Conservation (phyloP, 2,888 invertebrate species). For the Eupithecia subumbrata region DNA sequence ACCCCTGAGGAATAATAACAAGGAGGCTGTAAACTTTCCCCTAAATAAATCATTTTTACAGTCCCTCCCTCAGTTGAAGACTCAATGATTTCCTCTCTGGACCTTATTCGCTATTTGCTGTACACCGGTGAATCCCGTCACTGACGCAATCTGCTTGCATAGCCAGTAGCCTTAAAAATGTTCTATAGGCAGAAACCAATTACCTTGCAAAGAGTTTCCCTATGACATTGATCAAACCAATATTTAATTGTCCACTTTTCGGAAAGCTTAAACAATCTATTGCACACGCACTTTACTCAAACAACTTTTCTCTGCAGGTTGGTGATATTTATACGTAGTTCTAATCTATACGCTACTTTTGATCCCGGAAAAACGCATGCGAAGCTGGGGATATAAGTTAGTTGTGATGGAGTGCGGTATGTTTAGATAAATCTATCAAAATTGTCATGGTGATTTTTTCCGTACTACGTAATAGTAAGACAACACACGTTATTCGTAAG, state of each 20-base stretch:
- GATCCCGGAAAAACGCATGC: no score
- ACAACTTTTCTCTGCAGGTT: background rate
- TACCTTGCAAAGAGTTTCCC: no score
- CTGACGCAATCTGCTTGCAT: background rate
- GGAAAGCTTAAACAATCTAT: background rate
- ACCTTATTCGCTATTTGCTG: background rate
- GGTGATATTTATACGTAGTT: background rate
- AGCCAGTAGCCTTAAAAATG: background rate
- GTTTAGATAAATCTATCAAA: background rate
- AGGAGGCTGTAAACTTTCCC: slow-evolving; percentile 31
- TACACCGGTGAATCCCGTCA: background rate
- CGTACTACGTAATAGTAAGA: background rate
- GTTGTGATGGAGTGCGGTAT: no score
- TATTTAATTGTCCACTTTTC: background rate
- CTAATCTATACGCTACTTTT: background rate
- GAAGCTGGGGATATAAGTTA: background rate
- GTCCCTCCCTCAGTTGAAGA: slow-evolving; percentile 18
- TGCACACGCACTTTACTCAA: background rate
- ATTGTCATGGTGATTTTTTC: background rate
- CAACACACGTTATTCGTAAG: background rate
- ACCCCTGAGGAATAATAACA: slow-evolving; percentile 34
- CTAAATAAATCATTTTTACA: slow-evolving; percentile 37
- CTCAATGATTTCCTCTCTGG: slow-evolving; percentile 29
- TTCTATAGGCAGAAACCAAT: no score
- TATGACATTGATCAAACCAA: no score